Conservation (phyloP, 2,113 vertebrate species). For the Heliornis fulica region DNA sequence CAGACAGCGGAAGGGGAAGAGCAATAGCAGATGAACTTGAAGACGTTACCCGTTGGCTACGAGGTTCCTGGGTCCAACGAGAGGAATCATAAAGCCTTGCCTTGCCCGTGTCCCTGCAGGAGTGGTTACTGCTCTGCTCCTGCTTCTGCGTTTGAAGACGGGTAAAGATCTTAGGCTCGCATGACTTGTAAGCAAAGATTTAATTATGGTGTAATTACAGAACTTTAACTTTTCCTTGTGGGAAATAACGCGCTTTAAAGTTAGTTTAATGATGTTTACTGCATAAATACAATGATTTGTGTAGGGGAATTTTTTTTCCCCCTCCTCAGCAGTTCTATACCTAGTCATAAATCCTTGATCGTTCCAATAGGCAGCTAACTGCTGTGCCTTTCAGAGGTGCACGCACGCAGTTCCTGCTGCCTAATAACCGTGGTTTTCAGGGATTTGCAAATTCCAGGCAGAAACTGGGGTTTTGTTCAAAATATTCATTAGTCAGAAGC, state of each 20-base stretch:
- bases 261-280: slow-evolving; percentile 41
- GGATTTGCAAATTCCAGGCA: not conserved
- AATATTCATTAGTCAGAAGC: slow-evolving; percentile 27
- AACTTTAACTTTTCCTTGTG: slow-evolving; percentile 44
- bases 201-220: slow-evolving; percentile 52
- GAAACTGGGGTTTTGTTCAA: slow-evolving; percentile 24
- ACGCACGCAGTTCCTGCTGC: not conserved
- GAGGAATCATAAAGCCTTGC: not conserved
- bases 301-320: slow-evolving; percentile 37
- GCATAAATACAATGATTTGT: slow-evolving; percentile 23
- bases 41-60: no score
- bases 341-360: not conserved
- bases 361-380: not conserved
- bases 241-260: not conserved
- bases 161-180: not conserved
- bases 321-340: not conserved
- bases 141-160: not conserved
- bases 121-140: not conserved
- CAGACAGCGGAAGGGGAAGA: not conserved
- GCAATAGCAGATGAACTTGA: not conserved
- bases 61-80: not conserved
- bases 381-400: slow-evolving; percentile 28
- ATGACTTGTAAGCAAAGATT: not conserved
- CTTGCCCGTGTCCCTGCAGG: not conserved
- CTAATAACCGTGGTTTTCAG: not conserved